Percentiles rank a stretch among this genome's conserved stretches.
phyloP scores from a whole-genome alignment of 2,888 invertebrate species.

The Ochropleura leucogaster region DNA sequence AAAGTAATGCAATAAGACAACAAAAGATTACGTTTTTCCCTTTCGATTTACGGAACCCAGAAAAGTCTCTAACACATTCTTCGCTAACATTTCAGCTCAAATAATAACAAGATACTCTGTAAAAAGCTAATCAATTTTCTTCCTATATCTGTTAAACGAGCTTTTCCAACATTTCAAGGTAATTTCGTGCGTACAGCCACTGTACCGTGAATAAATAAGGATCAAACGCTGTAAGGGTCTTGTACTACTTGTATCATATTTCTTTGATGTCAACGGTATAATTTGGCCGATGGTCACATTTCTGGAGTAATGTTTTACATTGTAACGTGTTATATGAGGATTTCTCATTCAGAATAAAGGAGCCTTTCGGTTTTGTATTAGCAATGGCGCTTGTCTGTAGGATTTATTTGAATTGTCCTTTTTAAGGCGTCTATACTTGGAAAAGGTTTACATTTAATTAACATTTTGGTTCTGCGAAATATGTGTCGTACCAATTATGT shows the following conservation, averaged over 20 bases:
- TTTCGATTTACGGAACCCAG: no score
- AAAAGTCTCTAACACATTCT: neutral
- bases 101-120: slow-evolving; percentile 7
- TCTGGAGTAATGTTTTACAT: neutral
- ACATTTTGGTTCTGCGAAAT: neutral
- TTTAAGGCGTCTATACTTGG: slow-evolving; percentile 1
- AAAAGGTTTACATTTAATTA: neutral
- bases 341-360: slow-evolving; percentile 15
- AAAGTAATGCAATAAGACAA: neutral
- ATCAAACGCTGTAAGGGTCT: slow-evolving; percentile 33
- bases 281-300: slow-evolving; percentile 32
- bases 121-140: slow-evolving; percentile 3
- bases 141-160: slow-evolving; percentile 5
- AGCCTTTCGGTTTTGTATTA: slow-evolving; percentile 19
- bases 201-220: slow-evolving; percentile 36
- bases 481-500: no score
- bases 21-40: neutral
- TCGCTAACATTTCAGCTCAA: neutral
- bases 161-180: slow-evolving; percentile 10
- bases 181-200: slow-evolving; percentile 19
- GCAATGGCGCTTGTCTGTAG: slow-evolving; percentile 29
- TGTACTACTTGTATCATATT: slow-evolving; percentile 12
- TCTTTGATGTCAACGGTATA: slow-evolving; percentile 36
- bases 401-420: neutral
- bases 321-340: neutral